Percentiles rank a stretch among this genome's conserved stretches.
These are phyloP conservation scores for Drosophila prolongata DNA, from an alignment of 2,888 invertebrate genomes.

Conservation along the genomic window DNA sequence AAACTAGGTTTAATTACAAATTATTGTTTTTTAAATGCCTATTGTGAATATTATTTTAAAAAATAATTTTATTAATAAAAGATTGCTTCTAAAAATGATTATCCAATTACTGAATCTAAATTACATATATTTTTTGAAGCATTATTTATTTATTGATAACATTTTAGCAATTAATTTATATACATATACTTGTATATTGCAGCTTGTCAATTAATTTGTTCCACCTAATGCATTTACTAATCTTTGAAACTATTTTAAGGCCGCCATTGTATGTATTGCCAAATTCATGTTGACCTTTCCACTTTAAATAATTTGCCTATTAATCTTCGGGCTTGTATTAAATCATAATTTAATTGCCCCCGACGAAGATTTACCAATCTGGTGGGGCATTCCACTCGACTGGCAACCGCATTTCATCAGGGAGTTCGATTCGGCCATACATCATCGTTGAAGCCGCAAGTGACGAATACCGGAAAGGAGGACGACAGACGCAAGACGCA, in stretches of 20 bases:
- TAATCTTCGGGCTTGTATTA: conserved; percentile 31
- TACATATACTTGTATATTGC: too few species aligned
- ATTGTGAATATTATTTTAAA: too few species aligned
- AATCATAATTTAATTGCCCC: conserved; percentile 45
- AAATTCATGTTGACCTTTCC: conserved; percentile 20
- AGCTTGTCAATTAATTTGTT: too few species aligned
- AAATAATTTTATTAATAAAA: too few species aligned
- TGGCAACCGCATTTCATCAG: conserved; percentile 34
- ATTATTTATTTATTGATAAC: too few species aligned
- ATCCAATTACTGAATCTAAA: too few species aligned
- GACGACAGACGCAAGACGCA: neutral
- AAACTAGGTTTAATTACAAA: too few species aligned
- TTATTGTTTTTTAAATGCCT: too few species aligned
- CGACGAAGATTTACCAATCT: conserved; percentile 31
- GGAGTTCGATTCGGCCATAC: conserved; percentile 29
- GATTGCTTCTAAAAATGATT: too few species aligned
- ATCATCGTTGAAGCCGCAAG: conserved; percentile 43
- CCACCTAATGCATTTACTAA: too few species aligned
- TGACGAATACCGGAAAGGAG: conserved; percentile 50
- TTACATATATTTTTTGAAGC: too few species aligned
- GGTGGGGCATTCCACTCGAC: conserved; percentile 11
- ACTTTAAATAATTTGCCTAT: conserved; percentile 32
- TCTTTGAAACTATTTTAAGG: neutral
- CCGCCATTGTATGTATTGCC: neutral
- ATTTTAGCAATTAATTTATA: too few species aligned